phyloP scores from a whole-genome alignment of 53 echinoderm and acorn worm species.

The Holothuria leucospilota region DNA sequence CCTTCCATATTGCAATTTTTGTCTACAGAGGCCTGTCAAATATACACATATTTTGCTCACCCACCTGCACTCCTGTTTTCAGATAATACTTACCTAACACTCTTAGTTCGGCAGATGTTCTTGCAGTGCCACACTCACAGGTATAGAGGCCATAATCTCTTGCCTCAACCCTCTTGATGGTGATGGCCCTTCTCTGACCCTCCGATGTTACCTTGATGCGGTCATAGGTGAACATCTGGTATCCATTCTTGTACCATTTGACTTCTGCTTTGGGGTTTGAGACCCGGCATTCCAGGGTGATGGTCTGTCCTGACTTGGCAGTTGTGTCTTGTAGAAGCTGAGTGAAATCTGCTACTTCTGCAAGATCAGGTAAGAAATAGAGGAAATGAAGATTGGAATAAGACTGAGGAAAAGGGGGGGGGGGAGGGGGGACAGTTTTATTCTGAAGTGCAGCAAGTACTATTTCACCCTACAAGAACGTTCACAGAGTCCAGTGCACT shows the following conservation, averaged over 20 bases:
- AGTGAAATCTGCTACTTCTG: constrained; percentile 96
- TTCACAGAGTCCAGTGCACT: no score
- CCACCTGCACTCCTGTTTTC: no score
- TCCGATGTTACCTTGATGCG: constrained; percentile 80
- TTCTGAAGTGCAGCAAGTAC: neutral
- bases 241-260: constrained; percentile 83
- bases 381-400: neutral
- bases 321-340: constrained; percentile 84
- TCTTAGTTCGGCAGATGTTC: constrained; percentile 74
- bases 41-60: no score
- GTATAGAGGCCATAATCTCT: constrained; percentile 82
- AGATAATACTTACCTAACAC: constrained; percentile 77
- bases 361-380: neutral
- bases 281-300: constrained; percentile 91
- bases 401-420: neutral
- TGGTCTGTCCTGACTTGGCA: constrained; percentile 85
- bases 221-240: constrained; percentile 85
- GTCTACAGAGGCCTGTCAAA: no score
- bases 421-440: neutral
- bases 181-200: constrained; percentile 88
- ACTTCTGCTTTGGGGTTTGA: constrained; percentile 97
- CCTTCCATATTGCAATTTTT: no score
- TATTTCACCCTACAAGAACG: neutral
- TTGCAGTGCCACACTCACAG: constrained; percentile 74
- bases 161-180: constrained; percentile 74